Base-by-base conservation (phyloP, 2,888 invertebrate species). In the Macrophya alboannulata region DNA sequence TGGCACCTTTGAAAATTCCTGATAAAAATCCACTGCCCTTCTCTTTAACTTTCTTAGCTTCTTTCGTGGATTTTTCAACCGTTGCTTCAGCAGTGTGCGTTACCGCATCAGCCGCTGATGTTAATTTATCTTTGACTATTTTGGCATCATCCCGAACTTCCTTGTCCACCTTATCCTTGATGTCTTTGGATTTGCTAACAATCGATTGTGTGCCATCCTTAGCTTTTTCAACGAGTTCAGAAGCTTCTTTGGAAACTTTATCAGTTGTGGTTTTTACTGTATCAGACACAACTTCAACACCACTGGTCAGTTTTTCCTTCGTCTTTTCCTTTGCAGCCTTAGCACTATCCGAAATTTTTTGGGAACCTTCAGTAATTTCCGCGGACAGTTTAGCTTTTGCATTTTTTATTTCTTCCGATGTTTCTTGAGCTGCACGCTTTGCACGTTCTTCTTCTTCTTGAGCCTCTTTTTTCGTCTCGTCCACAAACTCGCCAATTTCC, bases 281-380 rank as follows among this genome's bases (percentile, higher is more conserved):
- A 12, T 59, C 76, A 25, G 76, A 55, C 0, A 76, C 77, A 48
- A 31, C 71, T 68, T 84, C 43, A 51, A 87, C 51, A 84, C 87
- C 76, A 40, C 84, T 65, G 8, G 74, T 74, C 65, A 87, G 59
- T 85, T 88, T 79, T 92, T 86, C 81, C 40, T 84, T 85, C n/a
- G 87, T 81, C 77, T 89, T 92, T 90, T 90, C 94, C 62, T 94
- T 94, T n/a, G 83, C 94, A 0, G 95, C 91, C 15, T 94, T 94
- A 88, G 94, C 94, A 21, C 51, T 21, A 40, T 85, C 82, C 1
- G 65, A 83, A 45, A 85, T 62, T n/a, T 81, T 1, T 86, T 88
- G 1, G 85, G 71, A 37, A 15, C 17, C 85, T 40, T 86, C 86
- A 8, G 45, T 65, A 21, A 86, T 74, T 43, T 84, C 86, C 45